Base-by-base conservation (phyloP, 1,140 invertebrate species). In the Aphis craccivora region DNA sequence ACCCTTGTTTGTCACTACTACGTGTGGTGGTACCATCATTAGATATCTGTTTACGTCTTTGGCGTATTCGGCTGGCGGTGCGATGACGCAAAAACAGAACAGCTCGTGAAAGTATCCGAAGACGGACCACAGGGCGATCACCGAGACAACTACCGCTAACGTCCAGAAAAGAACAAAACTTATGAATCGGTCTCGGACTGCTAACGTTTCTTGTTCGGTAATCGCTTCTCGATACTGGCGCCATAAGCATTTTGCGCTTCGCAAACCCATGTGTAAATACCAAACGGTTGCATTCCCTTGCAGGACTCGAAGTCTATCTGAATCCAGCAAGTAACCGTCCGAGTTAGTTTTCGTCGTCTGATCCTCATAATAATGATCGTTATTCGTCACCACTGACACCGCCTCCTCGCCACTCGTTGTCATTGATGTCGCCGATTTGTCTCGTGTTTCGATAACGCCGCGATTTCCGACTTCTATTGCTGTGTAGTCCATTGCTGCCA, bases 231-330 rank as follows among this genome's bases (percentile, higher is more conserved):
- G 90, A 45, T 91, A 91, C 14, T 37, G 60, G 9, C 14, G 40
- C 90, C 37, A 91, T 22, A 91, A 35, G 43, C 90, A 91, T 51
- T 60, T 43, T 8, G 67, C 45, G 20, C 67, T 48, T 11, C 9
- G 30, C 67, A 45, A 91, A 22, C 90, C 90, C 90, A 83, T 91
- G 11, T 51, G 60, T n/a, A 91, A 35, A n/a, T 91, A 91, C 40
- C n/a, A 51, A 9, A 8, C n/a, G 35, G 4, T 2, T 4, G 22
- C 48, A 3, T 8, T 7, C n/a, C 6, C 2, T 22, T 22, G 30
- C n/a, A 35, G 20, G 14, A 35, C 2, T 3, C 30, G 45, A 14
- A 18, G n/a, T 48, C 30, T 48, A 18, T 11, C 18, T 20, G 83
- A 23, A 84, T 25, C 23, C 18, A 76, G 4, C 25, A 18, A 86